These are phyloP conservation scores for Butastur rufipennis DNA, from an alignment of 2,113 vertebrate species.

Conservation along the genomic window DNA sequence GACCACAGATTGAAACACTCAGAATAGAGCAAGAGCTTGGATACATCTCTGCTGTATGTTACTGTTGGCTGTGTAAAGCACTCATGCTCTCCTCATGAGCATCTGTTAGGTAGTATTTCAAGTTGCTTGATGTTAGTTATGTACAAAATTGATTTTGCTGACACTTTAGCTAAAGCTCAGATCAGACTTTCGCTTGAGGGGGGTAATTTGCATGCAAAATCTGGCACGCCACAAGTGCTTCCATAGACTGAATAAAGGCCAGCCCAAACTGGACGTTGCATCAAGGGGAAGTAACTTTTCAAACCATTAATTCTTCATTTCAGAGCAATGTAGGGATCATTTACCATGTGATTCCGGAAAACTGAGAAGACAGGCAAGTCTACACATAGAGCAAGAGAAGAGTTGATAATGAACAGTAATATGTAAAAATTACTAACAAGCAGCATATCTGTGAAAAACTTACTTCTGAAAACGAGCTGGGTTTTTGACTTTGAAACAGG, in stretches of 20 bases:
- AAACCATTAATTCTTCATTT: background rate
- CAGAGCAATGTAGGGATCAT: background rate
- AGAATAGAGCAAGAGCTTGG: background rate
- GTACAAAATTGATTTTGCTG: slow-evolving; percentile 27
- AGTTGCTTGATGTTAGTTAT: slow-evolving; percentile 6
- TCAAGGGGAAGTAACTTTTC: background rate
- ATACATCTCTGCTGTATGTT: background rate
- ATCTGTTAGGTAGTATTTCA: background rate
- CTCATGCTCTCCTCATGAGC: background rate
- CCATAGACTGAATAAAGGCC: background rate
- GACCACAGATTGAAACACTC: background rate
- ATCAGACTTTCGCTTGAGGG: background rate
- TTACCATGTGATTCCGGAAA: background rate
- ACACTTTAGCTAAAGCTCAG: background rate
- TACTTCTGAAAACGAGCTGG: background rate
- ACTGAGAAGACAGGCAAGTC: background rate
- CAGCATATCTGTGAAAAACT: background rate
- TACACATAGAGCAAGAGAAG: background rate
- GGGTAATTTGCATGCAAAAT: background rate
- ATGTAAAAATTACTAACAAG: background rate
- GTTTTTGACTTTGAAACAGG: background rate
- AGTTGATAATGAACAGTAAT: background rate
- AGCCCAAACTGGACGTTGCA: background rate
- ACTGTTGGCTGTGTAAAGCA: background rate
- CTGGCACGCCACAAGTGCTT: background rate